Evolutionary conservation across 1,140 invertebrate genomes (phyloP), one percentile per base, ranked within the genome.

Genomic region (Maconellicoccus hirsutus): DNA sequence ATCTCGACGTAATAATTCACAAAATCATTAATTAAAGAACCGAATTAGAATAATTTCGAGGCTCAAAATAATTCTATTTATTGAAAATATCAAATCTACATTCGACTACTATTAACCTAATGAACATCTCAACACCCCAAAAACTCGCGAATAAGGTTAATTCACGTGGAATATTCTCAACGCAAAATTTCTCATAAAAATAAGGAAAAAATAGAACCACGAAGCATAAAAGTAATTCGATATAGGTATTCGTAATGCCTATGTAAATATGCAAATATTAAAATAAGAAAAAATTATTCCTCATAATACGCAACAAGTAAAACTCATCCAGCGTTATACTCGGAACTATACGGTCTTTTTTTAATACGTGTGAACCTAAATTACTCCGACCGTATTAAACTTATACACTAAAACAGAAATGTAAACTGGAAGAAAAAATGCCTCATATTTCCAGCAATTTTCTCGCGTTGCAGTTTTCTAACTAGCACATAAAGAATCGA

Each of bases 401-500:
- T n/a, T n/a, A n/a, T 33, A 33, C 29, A 6, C 12, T 33, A 6
- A 33, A 33, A 12, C 29, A 33, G 4, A 33, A 3, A 33, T 52
- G 42, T 52, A 52, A 52, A 52, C 3, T 33, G 12, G 29, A 6
- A 12, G 4, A 33, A 33, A 33, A n/a, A n/a, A n/a, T n/a, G n/a
- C n/a, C n/a, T n/a, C n/a, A n/a, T n/a, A n/a, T n/a, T n/a, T n/a
- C n/a, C 42, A 16, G 42, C 42, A 52, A 52, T 52, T 52, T 52
- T 52, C 42, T 52, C 4, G 42, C n/a, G 42, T 52, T 52, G 42
- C 42, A 52, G 42, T 52, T 52, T 52, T 52, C 42, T 52, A 52
- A 14, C n/a, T 16, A 52, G n/a, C 16, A 16, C 42, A 66, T 25
- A 66, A 66, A 66, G 61, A 26, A 66, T 66, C 25, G 61, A 66